Conservation (phyloP, 2,113 vertebrate genomes). For the Sterrhoptilus dennistouni region DNA sequence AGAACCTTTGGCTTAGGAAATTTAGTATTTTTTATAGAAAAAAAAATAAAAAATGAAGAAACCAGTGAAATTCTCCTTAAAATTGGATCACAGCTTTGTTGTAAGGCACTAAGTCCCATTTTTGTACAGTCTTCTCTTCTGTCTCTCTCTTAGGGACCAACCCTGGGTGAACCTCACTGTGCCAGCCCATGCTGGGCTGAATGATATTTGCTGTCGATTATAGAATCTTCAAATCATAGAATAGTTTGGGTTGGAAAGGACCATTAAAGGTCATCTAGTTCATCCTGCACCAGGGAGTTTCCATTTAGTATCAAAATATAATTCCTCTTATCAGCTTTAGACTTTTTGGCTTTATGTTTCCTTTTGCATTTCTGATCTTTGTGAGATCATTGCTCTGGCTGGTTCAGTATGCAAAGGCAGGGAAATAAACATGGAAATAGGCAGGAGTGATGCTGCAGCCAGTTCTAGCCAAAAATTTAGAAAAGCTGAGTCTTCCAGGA, state of each 20-base stretch:
- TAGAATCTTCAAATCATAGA: background rate
- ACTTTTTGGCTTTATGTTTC: background rate
- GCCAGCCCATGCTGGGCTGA: background rate
- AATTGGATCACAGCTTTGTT: background rate
- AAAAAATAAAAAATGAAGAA: background rate
- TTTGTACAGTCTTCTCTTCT: background rate
- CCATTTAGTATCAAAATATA: background rate
- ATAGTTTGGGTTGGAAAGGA: background rate
- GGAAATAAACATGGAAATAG: background rate
- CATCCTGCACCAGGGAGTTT: background rate
- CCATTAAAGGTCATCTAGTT: background rate
- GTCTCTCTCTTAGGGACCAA: background rate
- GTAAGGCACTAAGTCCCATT: background rate
- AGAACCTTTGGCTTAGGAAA: background rate
- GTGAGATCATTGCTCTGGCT: background rate
- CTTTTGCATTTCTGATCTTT: background rate
- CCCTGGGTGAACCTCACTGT: fast-evolving
- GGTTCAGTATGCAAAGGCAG: background rate
- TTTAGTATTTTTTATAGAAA: background rate
- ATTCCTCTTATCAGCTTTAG: background rate
- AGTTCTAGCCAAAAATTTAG: background rate
- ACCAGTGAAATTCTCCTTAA: background rate
- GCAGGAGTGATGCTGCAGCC: background rate
- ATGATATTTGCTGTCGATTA: background rate
- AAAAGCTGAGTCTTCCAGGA: background rate